Percentiles rank a stretch among this genome's conserved stretches.
phyloP scores from a whole-genome alignment of 2,888 invertebrate genomes.

The Mythimna pallens region DNA sequence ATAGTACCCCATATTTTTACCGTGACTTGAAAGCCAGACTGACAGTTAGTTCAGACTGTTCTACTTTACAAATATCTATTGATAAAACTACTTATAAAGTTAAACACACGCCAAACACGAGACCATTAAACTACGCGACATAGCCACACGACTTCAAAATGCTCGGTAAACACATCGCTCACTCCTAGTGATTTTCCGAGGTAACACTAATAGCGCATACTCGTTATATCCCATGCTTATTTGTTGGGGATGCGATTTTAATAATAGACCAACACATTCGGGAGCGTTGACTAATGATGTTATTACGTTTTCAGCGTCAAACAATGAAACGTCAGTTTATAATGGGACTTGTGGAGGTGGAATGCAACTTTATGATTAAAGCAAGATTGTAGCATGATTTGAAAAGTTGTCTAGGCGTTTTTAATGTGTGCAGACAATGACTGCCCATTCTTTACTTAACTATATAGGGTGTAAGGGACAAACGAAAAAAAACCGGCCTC shows the following conservation, averaged over 20 bases:
- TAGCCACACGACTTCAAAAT: slow-evolving; percentile 29
- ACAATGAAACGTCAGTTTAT: slow-evolving; percentile 11
- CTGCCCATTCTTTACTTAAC: too few species aligned
- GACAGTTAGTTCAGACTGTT: not conserved
- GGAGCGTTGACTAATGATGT: slow-evolving; percentile 47
- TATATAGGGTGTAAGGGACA: too few species aligned
- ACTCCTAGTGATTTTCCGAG: slow-evolving; percentile 49
- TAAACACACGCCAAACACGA: not conserved
- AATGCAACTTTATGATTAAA: slow-evolving; percentile 2
- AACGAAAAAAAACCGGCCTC: too few species aligned
- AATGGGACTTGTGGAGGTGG: slow-evolving; percentile 7
- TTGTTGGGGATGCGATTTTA: slow-evolving; percentile 61
- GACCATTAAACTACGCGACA: slow-evolving; percentile 11
- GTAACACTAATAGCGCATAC: slow-evolving; percentile 49
- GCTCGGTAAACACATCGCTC: slow-evolving; percentile 38
- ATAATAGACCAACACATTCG: slow-evolving; percentile 54
- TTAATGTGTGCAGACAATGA: too few species aligned
- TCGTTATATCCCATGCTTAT: slow-evolving; percentile 60
- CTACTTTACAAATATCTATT: not conserved
- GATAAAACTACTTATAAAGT: not conserved
- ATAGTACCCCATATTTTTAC: not conserved
- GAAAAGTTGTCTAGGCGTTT: too few species aligned
- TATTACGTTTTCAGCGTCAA: slow-evolving; percentile 49
- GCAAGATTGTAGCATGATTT: not conserved
- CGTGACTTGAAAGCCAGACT: too few species aligned